Percentiles rank a stretch among this genome's conserved stretches.
Evolutionary conservation across 1,140 invertebrate species (phyloP).

Genomic region (Drosophila littoralis): DNA sequence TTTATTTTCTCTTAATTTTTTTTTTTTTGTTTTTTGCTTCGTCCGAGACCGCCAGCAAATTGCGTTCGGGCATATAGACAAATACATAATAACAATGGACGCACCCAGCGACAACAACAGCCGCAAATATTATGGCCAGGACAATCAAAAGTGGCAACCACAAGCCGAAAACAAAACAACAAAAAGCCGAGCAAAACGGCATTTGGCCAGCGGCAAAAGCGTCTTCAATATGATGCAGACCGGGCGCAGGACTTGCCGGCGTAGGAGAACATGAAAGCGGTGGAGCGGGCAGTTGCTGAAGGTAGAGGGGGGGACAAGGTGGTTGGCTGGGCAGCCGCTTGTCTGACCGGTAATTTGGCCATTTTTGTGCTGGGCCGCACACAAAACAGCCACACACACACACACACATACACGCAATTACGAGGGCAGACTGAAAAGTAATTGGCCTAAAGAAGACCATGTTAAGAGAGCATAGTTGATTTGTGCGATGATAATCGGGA

Average conservation of each 20-base stretch:
- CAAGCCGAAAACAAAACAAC: conserved; percentile 51
- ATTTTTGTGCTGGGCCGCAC: conserved; percentile 40
- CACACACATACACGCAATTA: conserved; percentile 3
- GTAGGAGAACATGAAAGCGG: background rate
- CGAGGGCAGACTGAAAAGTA: no score
- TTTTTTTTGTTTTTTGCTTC: conserved; percentile 12
- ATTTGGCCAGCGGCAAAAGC: conserved; percentile 47
- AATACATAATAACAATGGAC: conserved; percentile 64
- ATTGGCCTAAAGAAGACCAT: no score
- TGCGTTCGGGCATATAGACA: conserved; percentile 45
- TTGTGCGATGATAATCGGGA: no score
- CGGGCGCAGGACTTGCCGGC: background rate
- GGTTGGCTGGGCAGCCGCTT: conserved; percentile 3
- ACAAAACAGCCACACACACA: conserved; percentile 27
- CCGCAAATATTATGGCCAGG: conserved; percentile 68
- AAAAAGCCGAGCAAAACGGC: conserved; percentile 48
- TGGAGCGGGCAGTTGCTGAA: background rate
- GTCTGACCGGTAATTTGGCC: conserved; percentile 51
- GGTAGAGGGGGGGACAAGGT: background rate
- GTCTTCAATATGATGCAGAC: conserved; percentile 36
- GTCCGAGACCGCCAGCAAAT: conserved; percentile 47
- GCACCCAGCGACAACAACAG: conserved; percentile 30
- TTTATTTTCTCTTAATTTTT: background rate
- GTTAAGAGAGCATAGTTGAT: no score
- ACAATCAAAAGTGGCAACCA: conserved; percentile 79